These are phyloP conservation scores for Erythrocebus patas DNA, from an alignment of 2,113 vertebrate genomes.

Conservation along the genomic window DNA sequence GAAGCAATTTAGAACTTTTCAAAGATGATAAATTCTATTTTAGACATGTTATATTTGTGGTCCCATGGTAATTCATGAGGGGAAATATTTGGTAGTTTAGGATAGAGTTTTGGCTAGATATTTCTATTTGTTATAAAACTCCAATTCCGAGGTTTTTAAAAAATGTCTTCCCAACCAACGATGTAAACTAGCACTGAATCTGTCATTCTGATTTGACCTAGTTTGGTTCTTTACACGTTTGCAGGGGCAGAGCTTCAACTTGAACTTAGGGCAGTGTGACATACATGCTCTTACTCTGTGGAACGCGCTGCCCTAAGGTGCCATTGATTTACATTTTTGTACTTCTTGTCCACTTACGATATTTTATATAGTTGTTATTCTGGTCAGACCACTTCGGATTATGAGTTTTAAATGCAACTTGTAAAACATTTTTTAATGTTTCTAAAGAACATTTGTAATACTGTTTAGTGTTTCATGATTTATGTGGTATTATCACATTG, in stretches of 20 bases:
- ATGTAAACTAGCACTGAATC: not conserved
- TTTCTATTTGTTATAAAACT: not conserved
- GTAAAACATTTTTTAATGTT: not conserved
- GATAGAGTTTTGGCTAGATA: not conserved
- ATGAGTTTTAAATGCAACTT: not conserved
- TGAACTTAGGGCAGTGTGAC: not conserved
- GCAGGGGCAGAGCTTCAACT: not conserved
- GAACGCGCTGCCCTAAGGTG: not conserved
- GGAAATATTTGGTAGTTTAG: not conserved
- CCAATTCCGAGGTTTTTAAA: not conserved
- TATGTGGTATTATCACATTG: not conserved
- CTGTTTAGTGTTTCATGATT: not conserved
- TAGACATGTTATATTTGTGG: not conserved
- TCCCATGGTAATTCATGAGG: not conserved
- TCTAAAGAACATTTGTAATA: not conserved
- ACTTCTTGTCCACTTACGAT: not conserved
- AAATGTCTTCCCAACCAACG: not conserved
- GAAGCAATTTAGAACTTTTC: not conserved
- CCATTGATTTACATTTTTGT: not conserved
- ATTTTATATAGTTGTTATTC: not conserved
- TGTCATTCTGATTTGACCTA: not conserved
- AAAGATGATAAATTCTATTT: not conserved
- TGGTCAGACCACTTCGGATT: not conserved
- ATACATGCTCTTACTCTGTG: not conserved
- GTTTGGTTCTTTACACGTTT: not conserved